Conservation (phyloP, 2,113 vertebrate genomes). For the Xyliphius kryptos region DNA sequence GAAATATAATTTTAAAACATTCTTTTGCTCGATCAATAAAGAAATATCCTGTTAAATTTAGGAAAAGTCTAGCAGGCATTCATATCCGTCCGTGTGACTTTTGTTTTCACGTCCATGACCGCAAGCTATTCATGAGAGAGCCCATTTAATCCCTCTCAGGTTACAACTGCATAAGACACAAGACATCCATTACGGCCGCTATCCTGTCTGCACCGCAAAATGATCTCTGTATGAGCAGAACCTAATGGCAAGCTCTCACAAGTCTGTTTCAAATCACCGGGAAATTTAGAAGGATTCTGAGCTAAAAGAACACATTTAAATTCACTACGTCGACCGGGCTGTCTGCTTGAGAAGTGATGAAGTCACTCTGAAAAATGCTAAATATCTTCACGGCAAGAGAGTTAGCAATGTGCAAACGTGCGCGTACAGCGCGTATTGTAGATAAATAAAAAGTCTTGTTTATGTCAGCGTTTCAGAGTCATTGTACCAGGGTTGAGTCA, state of each 20-base stretch:
- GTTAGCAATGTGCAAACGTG: no score
- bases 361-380: no score
- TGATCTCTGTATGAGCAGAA: slow-evolving; percentile 53
- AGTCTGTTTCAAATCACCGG: slow-evolving; percentile 61
- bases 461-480: no score
- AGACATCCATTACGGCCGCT: slow-evolving; percentile 54
- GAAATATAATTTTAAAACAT: no score
- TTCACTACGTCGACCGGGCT: no score
- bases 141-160: slow-evolving; percentile 48
- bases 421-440: no score
- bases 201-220: slow-evolving; percentile 49
- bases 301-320: slow-evolving; percentile 50
- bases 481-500: no score
- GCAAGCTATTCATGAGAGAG: slow-evolving; percentile 39
- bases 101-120: slow-evolving; percentile 39
- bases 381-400: no score
- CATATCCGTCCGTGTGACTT: slow-evolving; percentile 23
- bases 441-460: no score
- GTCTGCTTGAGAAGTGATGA: no score
- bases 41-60: slow-evolving; percentile 10
- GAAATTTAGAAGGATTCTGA: slow-evolving; percentile 57
- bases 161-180: slow-evolving; percentile 49
- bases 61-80: slow-evolving; percentile 27
- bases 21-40: no score
- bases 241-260: no score